Evolutionary conservation across 2,113 vertebrate genomes (phyloP), one percentile per base, ranked within the genome.

Genomic region (Variabilichromis moorii): DNA sequence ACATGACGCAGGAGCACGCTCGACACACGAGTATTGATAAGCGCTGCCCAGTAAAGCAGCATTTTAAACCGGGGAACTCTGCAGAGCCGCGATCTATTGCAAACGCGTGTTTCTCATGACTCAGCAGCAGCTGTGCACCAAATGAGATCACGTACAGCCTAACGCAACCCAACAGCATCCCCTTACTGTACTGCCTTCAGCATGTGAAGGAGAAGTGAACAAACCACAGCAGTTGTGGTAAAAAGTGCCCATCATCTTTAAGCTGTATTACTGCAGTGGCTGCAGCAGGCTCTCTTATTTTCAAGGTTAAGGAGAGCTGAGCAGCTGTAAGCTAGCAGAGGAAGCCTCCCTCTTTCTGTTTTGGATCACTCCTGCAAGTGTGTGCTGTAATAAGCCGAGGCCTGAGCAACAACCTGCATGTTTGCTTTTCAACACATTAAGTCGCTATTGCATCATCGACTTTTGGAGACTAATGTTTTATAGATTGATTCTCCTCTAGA

Each of bases 121-220:
- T 93, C 91, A 90, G 92, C 92, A 92, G 90, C 80, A 86, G 35
- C 71, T 55, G 31, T 6, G 76, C 81, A 61, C 80, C 78, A 54
- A 87, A 55, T 7, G 24, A 71, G 80, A 80, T 35, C 26, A 81
- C 19, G 10, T 17, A 19, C 66, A 85, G 16, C 26, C 55, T 21
- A 83, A 81, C 2, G 0, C 57, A 78, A n/a, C 28, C 86, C 9
- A 83, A 83, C 89, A 63, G 47, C 55, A 13, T 76, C 61, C 12
- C 45, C 17, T 13, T 17, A 14, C 26, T 21, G 19, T 11, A 1
- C 55, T 0, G 17, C 45, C 78, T 50, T 8, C 13, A 5, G 24
- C 40, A 71, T 8, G 24, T 31, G 55, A 45, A 78, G 63, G 59
- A 33, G 12, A 78, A 47, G n/a, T 5, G 45, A 83, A 71, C 6